Evolutionary conservation across 2,888 invertebrate genomes (phyloP).

Genomic region (Tetragnatha montana): DNA sequence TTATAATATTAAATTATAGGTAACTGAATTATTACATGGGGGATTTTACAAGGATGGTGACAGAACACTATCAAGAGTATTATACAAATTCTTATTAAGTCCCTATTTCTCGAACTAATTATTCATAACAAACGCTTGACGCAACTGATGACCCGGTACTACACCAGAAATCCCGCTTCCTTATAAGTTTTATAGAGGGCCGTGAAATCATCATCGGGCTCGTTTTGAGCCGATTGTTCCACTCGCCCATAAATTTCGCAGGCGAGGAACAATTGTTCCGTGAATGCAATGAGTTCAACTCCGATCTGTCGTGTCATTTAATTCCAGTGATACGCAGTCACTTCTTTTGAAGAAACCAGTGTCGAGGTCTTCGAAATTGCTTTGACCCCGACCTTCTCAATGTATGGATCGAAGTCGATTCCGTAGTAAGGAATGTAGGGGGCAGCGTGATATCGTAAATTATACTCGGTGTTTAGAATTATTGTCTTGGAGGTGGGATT

Average conservation of each 20-base stretch:
- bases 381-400: not conserved
- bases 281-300: not conserved
- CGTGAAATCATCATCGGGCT: not conserved
- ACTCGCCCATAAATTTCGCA: not conserved
- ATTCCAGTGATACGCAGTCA: not conserved
- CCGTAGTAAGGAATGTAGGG: not conserved
- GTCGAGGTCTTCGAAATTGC: not conserved
- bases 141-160: too few species aligned
- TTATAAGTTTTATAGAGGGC: too few species aligned
- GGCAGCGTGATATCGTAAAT: not conserved
- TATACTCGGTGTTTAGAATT: too few species aligned
- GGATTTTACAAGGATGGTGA: too few species aligned
- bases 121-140: too few species aligned
- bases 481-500: too few species aligned
- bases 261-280: not conserved
- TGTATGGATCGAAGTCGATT: not conserved
- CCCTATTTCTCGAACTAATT: too few species aligned
- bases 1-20: too few species aligned
- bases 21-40: too few species aligned
- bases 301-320: not conserved
- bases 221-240: not conserved
- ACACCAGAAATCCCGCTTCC: too few species aligned
- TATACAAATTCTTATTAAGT: too few species aligned
- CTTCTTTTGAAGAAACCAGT: not conserved
- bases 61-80: too few species aligned